Conservation (phyloP, 2,888 invertebrate species). For the Diadegma fenestrale region DNA sequence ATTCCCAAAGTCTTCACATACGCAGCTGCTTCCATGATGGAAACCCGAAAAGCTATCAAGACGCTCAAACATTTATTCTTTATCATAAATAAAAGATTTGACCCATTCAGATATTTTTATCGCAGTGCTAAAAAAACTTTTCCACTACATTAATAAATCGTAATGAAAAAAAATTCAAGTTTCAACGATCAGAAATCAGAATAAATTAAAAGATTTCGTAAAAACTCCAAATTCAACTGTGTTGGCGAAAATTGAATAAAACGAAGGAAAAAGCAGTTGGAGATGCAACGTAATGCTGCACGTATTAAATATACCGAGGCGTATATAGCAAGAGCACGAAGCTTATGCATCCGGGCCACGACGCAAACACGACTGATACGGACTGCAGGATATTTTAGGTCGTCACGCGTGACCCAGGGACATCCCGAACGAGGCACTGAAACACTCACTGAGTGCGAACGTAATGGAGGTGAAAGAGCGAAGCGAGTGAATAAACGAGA, state of each 20-base stretch:
- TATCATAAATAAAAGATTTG: background rate
- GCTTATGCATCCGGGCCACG: constrained; percentile 42
- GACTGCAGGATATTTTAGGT: constrained; percentile 54
- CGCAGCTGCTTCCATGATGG: background rate
- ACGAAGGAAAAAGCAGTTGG: background rate
- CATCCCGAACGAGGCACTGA: constrained; percentile 60
- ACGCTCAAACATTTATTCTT: background rate
- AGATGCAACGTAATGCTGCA: background rate
- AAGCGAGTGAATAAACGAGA: constrained; percentile 40
- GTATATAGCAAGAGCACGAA: constrained; percentile 21
- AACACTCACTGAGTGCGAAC: constrained; percentile 38
- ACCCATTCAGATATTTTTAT: background rate
- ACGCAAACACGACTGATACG: constrained; percentile 36
- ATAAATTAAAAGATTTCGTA: background rate
- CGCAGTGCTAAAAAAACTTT: background rate
- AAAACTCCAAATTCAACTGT: background rate
- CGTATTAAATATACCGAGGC: constrained; percentile 9
- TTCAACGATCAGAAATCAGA: too few relatives aligned
- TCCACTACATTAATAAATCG: background rate
- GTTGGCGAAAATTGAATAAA: background rate
- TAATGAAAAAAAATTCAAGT: background rate
- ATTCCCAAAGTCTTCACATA: background rate
- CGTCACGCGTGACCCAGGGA: constrained; percentile 62
- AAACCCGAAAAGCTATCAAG: background rate
- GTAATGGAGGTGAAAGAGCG: constrained; percentile 34